Evolutionary conservation across 2,888 invertebrate species (phyloP), one percentile per base, ranked within the genome.

Genomic region (Emesis furor): DNA sequence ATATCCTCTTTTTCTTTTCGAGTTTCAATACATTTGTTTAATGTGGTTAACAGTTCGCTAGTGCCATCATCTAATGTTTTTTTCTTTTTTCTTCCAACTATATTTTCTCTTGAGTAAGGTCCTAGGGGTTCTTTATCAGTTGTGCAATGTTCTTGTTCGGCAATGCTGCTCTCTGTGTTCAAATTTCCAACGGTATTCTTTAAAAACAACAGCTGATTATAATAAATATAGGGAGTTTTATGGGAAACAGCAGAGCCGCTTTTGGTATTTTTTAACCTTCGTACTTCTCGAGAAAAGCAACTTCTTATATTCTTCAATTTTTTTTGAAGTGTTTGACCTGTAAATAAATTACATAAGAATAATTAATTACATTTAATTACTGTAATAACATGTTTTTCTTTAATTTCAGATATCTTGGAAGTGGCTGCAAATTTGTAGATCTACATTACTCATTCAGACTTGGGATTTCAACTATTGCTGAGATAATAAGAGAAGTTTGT

Each of bases 181-280:
- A 72, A 72, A 24, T 72, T 46, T 51, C 72, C 51, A 72, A 87
- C 82, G 46, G 83, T 80, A 83, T 82, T 77, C 76, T 85, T 85
- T 73, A 84, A 80, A 85, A 87, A 85, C 59, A 85, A 83, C 81
- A 84, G 82, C 79, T 81, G 77, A 35, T 85, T 82, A 55, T 46
- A 85, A 85, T 87, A 84, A 79, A 85, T 83, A 78, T 84, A 85
- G 74, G 83, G 80, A 81, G 80, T 78, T 84, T 83, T 81, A 76
- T 81, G 78, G n/a, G 77, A 79, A 80, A 81, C 81, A 78, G 81
- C 83, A 79, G 86, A 83, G 30, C 85, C 81, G 32, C 83, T 86
- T 86, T 84, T 78, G 30, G 79, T 73, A 83, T 82, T 79, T 83
- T 83, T 86, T 39, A 86, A 7, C 73, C 24, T 24, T 24, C 24